These are phyloP conservation scores for Ectobius pallidus DNA, from an alignment of 2,888 invertebrate species.

Conservation along the genomic window DNA sequence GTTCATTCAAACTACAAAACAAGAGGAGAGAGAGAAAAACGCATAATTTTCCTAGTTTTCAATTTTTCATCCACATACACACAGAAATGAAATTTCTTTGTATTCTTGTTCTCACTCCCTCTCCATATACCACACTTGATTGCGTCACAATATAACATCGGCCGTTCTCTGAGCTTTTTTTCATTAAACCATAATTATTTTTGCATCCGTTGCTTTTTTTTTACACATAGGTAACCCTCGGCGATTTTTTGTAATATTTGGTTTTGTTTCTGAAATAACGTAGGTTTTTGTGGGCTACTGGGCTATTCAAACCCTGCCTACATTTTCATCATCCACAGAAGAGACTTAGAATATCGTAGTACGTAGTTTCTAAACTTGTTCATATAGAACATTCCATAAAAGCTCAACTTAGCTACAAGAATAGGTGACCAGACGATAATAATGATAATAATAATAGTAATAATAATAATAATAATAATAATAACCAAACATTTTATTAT, in stretches of 20 bases:
- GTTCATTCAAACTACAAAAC: conserved; percentile 14
- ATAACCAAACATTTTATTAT: no score
- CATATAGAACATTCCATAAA: no score
- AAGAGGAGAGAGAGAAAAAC: conserved; percentile 12
- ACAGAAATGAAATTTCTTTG: conserved; percentile 20
- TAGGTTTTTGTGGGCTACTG: not conserved
- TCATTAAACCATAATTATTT: conserved; percentile 19
- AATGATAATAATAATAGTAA: no score
- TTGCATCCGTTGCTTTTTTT: not conserved
- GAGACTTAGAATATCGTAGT: no score
- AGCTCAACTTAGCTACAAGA: no score
- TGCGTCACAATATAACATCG: not conserved
- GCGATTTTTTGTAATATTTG: not conserved
- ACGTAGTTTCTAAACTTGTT: no score
- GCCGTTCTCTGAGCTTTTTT: not conserved
- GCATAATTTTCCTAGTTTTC: not conserved
- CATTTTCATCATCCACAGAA: no score
- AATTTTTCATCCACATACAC: not conserved
- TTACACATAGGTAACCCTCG: not conserved
- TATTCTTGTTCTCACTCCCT: conserved; percentile 21
- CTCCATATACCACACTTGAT: not conserved
- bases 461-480: no score
- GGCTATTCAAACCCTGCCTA: not conserved
- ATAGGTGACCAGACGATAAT: no score
- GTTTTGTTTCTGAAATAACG: not conserved